A percentile compares a stretch with the other conserved stretches of the same genome.
Evolutionary conservation across 2,113 vertebrate species (phyloP).

Genomic region (Aegithalos caudatus): DNA sequence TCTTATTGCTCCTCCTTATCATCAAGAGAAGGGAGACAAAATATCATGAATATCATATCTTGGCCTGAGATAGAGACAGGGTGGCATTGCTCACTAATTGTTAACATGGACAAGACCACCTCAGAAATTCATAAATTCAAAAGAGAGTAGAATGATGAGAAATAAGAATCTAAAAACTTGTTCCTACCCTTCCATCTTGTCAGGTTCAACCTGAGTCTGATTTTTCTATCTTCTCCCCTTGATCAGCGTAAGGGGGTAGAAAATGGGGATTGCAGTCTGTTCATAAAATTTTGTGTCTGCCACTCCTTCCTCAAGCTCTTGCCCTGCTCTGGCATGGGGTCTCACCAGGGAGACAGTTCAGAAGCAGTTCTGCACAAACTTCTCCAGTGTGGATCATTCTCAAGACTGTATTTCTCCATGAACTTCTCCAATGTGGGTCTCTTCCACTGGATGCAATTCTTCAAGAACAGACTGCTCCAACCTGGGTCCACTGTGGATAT

Average conservation of each 20-base stretch:
- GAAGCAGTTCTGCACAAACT: background rate
- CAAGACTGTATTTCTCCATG: background rate
- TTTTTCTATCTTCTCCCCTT: background rate
- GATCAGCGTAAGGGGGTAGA: rapidly evolving
- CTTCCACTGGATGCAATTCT: background rate
- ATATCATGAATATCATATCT: background rate
- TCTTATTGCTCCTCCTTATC: background rate
- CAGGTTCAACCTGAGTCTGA: background rate
- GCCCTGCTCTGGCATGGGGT: background rate
- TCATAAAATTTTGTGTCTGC: background rate
- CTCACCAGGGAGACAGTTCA: rapidly evolving
- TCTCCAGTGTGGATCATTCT: background rate
- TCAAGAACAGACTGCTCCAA: rapidly evolving
- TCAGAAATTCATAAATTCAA: background rate
- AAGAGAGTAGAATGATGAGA: background rate
- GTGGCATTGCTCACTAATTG: background rate
- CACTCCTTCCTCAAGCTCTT: background rate
- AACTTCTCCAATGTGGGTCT: background rate
- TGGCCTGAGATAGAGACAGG: background rate
- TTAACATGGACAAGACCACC: background rate
- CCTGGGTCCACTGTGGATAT: rapidly evolving
- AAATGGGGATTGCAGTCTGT: background rate
- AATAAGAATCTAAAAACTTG: background rate
- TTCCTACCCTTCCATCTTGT: background rate
- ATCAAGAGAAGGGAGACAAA: background rate